Base-by-base conservation (phyloP, 2,888 invertebrate genomes). In the Ditula angustiorana region DNA sequence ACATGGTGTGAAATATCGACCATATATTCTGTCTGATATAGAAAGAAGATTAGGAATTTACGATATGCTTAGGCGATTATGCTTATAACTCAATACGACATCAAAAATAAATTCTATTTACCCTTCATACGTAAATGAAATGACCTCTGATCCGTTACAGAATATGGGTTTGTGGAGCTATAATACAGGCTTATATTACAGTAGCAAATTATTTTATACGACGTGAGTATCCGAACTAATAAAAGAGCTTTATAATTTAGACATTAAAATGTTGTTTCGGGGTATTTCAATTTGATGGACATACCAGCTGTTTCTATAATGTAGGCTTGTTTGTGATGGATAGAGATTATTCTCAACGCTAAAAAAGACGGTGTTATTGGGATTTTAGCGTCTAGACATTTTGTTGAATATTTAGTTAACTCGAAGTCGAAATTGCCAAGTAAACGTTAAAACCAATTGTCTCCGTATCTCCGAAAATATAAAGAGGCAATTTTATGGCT, bases 51-150 rank as follows among this genome's bases (percentile, higher is more conserved):
- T 21, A 53, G n/a, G n/a, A n/a, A n/a, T 10, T 19, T 28, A n/a
- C 47, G 30, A n/a, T 49, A 19, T 28, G 19, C 26, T 26, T 28
- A 56, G 41, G n/a, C n/a, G n/a, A n/a, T n/a, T n/a, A n/a, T n/a
- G n/a, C n/a, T n/a, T 24, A 35, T 47, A 52, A 19, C 52, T 33
- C 11, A 23, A 47, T 33, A 33, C 30, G 35, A 47, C 24, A 47
- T 49, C 58, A 24, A 24, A 49, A 59, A 58, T 47, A 58, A 49
- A 60, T 41, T 41, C 21, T 41, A 50, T 37, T 50, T 41, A 37
- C 37, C 23, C 0, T 53, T n/a, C 52, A 35, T 37, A 8, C 28
- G 37, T 50, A 28, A 60, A 60, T 50, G 24, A 41, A 50, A 60
- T 37, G 35, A 50, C 28, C 21, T 19, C 19, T 41, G 8, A 26